Base-by-base conservation (phyloP, 2,888 invertebrate genomes). In the Nymphalis c-album region DNA sequence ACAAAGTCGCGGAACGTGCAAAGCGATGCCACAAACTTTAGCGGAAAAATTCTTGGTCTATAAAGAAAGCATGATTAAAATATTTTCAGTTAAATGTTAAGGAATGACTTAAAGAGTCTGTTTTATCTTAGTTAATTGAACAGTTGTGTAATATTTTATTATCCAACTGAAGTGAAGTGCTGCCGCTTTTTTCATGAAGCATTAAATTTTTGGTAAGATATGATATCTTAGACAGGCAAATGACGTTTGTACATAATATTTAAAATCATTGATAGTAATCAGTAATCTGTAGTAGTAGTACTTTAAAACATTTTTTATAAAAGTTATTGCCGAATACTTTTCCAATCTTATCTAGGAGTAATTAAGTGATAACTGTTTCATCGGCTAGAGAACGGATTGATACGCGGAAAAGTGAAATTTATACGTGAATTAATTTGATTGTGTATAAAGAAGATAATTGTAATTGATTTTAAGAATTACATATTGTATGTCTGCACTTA, bases 361-460 rank as follows among this genome's bases (percentile, higher is more conserved):
- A 69, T 72, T 69, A 72, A 35, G n/a, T 45, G 66, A 69, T 69
- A 69, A 64, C 53, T 60, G 26, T 60, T 67, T 66, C 22, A 35
- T n/a, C n/a, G 53, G 59, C 35, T 18, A 13, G 40, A 40, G 13
- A 53, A 20, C 17, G 18, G 8, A 13, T 18, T 53, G 51, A 53
- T 45, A 40, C 40, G 40, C 40, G 60, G 26, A 20, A 16, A 46
- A 1, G 18, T 18, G 2, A 4, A n/a, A 67, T 58, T 47, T 40
- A 26, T 60, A 70, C 60, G 18, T 35, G 47, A 17, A 35, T 35
- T 53, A n/a, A 55, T 31, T 55, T 13, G 51, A 59, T 65, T 51
- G 22, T 60, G 53, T 53, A n/a, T 22, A 3, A 26, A 26, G 16
- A 26, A 17, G 7, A 53, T 22, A 17, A 26, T 26, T 26, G n/a